Evolutionary conservation across 2,797 vertebrate species (phyloP), one percentile per base, ranked within the genome.

Genomic region (Percopsis omiscomaycus): DNA sequence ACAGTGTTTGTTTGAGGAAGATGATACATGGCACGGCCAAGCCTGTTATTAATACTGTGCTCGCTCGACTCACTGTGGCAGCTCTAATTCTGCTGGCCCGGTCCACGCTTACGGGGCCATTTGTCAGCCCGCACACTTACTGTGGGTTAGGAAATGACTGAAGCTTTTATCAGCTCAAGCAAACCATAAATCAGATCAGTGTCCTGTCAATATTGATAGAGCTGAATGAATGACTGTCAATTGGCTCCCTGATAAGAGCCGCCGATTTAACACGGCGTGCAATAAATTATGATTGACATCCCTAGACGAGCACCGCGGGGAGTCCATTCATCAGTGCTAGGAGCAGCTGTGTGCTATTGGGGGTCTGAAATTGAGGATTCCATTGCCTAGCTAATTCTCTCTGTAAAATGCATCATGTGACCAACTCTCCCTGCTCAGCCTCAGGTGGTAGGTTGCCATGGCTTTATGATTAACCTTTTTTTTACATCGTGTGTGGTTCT

Each of bases 381-480:
- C 22, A 13, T 16, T 73, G 27, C 47, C 67, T 66, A 44, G 53
- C 9, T 16, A 15, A 60, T 67, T 46, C 29, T 27, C 47, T 48
- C 58, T 14, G 15, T 75, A 32, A 72, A 63, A 27, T 55, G 72
- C 42, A 55, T 76, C 78, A 77, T 74, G 73, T 80, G 78, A 84
- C 60, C 12, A 22, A 45, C 51, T 65, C 13, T 42, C 48, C 44
- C 12, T 80, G 14, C 51, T 49, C 6, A 22, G 11, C 16, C 46
- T 77, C 67, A 72, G 81, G 74, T 75, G 64, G 37, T 42, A 8
- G 37, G 64, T 72, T 80, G 61, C 60, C 63, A 42, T 67, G 74
- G 65, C 79, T 90, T 86, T 75, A 84, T 87, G 71, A 83, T 86
- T 87, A 84, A 84, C 80, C 80, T 71, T 63, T 27, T 27, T 73